Percentiles rank a stretch among this genome's conserved stretches.
Evolutionary conservation across 2,888 invertebrate species (phyloP).

Genomic region (Xylota sylvarum): DNA sequence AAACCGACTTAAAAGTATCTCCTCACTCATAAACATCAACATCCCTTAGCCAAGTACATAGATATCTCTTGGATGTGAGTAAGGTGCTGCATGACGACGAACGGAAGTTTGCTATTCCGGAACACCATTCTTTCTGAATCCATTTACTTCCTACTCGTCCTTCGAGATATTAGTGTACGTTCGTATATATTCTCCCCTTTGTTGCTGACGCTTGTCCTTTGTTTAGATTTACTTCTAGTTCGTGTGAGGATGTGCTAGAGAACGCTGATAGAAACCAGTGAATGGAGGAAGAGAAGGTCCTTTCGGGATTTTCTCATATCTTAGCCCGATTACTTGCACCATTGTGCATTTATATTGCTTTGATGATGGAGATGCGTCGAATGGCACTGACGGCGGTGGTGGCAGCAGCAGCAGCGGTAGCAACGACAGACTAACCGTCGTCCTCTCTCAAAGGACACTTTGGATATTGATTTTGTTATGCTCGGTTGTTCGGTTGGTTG

Average conservation of each 20-base stretch:
- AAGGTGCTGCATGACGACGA: slow-evolving; percentile 15
- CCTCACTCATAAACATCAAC: slow-evolving; percentile 53
- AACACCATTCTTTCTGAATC: slow-evolving; percentile 63
- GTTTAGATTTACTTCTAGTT: slow-evolving; percentile 62
- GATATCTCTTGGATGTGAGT: neutral
- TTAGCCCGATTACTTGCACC: slow-evolving; percentile 76
- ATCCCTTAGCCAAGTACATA: slow-evolving; percentile 8
- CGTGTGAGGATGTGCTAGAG: slow-evolving; percentile 36
- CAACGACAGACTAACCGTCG: slow-evolving; percentile 20
- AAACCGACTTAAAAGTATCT: slow-evolving; percentile 13
- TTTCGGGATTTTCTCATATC: slow-evolving; percentile 69
- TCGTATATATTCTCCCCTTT: slow-evolving; percentile 55
- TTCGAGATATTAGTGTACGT: slow-evolving; percentile 6
- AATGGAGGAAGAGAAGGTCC: slow-evolving; percentile 37
- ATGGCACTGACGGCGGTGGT: slow-evolving; percentile 9
- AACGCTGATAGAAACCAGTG: slow-evolving; percentile 18
- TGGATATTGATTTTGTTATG: slow-evolving; percentile 68
- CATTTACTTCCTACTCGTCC: slow-evolving; percentile 53
- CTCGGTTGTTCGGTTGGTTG: slow-evolving; percentile 43
- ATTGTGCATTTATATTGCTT: slow-evolving; percentile 77
- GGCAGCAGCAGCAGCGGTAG: neutral
- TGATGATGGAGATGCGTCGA: slow-evolving; percentile 72
- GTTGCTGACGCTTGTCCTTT: slow-evolving; percentile 69
- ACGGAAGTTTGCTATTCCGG: slow-evolving; percentile 65
- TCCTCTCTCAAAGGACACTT: slow-evolving; percentile 57